Percentiles rank a stretch among this genome's conserved stretches.
Conservation (phyloP, 2,888 invertebrate genomes). For the Callosobruchus maculatus region DNA sequence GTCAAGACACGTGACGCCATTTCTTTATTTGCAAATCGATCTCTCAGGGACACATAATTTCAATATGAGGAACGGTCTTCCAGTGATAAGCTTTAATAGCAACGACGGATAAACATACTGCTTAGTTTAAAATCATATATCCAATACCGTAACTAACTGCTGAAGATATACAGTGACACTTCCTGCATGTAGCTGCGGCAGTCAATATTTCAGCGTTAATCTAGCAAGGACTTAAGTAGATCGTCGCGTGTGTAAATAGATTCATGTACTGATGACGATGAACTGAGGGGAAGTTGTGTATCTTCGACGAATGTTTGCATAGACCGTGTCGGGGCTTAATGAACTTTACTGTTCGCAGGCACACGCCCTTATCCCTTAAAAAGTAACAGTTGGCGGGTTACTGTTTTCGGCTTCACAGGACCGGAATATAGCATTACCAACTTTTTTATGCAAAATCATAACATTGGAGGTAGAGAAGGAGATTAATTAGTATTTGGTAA, state of each 20-base stretch:
- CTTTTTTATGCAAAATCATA: too few species aligned
- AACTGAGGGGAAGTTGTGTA: slow-evolving; percentile 9
- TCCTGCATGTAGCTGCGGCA: slow-evolving; percentile 1
- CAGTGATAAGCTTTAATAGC: too few species aligned
- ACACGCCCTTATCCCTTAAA: background rate
- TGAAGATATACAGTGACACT: background rate
- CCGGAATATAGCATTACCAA: background rate
- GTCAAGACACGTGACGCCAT: too few species aligned
- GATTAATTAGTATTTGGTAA: too few species aligned
- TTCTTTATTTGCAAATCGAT: too few species aligned
- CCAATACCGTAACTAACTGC: too few species aligned
- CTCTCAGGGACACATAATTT: too few species aligned
- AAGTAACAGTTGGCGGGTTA: background rate
- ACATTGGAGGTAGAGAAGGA: too few species aligned
- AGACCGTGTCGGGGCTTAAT: background rate
- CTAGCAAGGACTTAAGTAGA: slow-evolving; percentile 27
- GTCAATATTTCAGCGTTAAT: slow-evolving; percentile 40
- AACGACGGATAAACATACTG: too few species aligned
- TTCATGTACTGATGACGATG: slow-evolving; percentile 19
- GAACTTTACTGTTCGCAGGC: background rate
- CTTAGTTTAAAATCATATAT: too few species aligned
- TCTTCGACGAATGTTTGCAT: background rate
- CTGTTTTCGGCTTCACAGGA: background rate
- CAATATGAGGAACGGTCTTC: too few species aligned
- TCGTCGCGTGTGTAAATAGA: slow-evolving; percentile 30